Percentiles rank a stretch among this genome's conserved stretches.
These are phyloP conservation scores for Thymelicus lineola DNA, from an alignment of 2,888 invertebrate species.

Conservation along the genomic window DNA sequence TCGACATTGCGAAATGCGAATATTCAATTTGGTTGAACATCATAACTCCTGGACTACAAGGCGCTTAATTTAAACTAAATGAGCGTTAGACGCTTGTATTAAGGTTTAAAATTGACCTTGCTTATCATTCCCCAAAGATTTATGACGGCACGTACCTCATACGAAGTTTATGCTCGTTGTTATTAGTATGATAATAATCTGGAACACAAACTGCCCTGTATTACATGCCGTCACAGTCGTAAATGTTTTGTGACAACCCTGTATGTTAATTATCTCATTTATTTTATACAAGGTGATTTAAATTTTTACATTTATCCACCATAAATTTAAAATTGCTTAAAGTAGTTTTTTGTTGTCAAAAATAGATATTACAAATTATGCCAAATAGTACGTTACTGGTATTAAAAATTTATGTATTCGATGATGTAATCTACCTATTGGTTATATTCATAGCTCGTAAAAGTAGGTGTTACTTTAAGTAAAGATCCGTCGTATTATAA, in stretches of 20 bases:
- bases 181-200: slow-evolving; percentile 33
- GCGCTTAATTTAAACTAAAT: neutral
- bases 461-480: slow-evolving; percentile 17
- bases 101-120: slow-evolving; percentile 7
- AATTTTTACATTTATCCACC: neutral
- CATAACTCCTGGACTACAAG: slow-evolving; percentile 22
- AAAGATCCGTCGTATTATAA: slow-evolving; percentile 33
- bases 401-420: no score
- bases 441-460: neutral
- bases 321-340: neutral
- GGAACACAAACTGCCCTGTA: slow-evolving; percentile 12
- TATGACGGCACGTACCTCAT: slow-evolving; percentile 30
- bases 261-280: slow-evolving; percentile 9
- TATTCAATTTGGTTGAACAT: slow-evolving; percentile 27
- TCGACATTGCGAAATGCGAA: neutral
- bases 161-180: slow-evolving; percentile 24
- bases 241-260: slow-evolving; percentile 11
- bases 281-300: neutral
- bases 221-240: neutral
- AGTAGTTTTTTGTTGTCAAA: no score
- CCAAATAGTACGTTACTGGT: no score
- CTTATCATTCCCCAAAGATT: slow-evolving; percentile 15
- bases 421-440: no score
- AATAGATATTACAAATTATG: no score
- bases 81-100: slow-evolving; percentile 5